phyloP scores from a whole-genome alignment of 2,888 invertebrate genomes.

The Timema podura region DNA sequence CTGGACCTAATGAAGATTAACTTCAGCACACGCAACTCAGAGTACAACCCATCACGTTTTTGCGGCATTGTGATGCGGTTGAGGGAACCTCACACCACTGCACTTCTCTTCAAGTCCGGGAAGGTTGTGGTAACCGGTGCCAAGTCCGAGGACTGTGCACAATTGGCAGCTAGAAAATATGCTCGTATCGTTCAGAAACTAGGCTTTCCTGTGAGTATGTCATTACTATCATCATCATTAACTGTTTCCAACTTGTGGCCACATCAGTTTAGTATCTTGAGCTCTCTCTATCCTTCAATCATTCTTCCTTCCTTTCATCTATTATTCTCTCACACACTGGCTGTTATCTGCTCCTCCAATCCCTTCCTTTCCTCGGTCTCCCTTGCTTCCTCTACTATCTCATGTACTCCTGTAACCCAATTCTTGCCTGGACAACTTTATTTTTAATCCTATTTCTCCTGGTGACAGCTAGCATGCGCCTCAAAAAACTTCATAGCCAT shows the following conservation, averaged over 20 bases:
- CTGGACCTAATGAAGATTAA: conserved; percentile 70
- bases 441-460: no score
- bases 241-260: no score
- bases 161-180: conserved; percentile 74
- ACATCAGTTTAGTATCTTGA: background rate
- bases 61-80: conserved; percentile 81
- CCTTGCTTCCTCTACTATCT: no score
- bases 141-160: conserved; percentile 70
- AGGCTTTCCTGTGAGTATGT: conserved; percentile 62
- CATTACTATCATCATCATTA: background rate
- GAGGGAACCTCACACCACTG: conserved; percentile 71
- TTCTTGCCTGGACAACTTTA: no score
- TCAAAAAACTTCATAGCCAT: no score
- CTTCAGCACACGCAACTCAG: conserved; percentile 73
- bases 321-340: no score
- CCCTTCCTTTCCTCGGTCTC: conserved; percentile 19
- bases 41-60: conserved; percentile 77
- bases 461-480: no score
- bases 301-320: background rate
- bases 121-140: conserved; percentile 81
- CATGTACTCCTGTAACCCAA: no score
- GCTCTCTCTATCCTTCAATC: background rate
- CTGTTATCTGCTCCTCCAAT: background rate
- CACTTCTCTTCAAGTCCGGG: conserved; percentile 72
- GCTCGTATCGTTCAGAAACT: conserved; percentile 78